These are phyloP conservation scores for Acanthosepion pharaonis DNA, from an alignment of 2,888 invertebrate genomes.

Conservation along the genomic window DNA sequence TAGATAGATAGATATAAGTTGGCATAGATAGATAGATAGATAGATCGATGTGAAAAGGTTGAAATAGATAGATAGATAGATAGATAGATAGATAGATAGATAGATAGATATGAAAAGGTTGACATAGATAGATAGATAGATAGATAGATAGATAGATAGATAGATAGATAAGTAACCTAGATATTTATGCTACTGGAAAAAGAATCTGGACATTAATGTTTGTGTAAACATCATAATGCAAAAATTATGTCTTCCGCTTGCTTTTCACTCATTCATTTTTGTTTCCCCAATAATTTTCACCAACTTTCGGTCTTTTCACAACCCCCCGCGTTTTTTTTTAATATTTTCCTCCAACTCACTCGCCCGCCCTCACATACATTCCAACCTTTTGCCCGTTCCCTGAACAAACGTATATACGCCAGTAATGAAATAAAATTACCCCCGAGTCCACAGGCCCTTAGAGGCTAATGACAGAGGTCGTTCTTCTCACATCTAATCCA, in stretches of 20 bases:
- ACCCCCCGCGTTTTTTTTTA: neutral
- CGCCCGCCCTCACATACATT: neutral
- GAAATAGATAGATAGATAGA: neutral
- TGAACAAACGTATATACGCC: neutral
- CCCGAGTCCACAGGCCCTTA: neutral
- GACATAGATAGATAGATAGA: neutral
- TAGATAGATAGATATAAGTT: too few species aligned
- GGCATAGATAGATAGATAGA: too few species aligned
- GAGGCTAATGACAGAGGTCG: neutral
- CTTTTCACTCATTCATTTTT: neutral
- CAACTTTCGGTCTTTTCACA: neutral
- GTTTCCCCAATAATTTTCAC: neutral
- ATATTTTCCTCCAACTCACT: neutral
- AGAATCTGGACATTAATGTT: conserved; percentile 13
- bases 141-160: neutral
- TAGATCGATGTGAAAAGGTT: too few species aligned
- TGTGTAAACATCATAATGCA: neutral
- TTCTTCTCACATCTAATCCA: neutral
- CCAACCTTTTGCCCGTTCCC: neutral
- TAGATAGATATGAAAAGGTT: neutral
- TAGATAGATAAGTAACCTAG: neutral
- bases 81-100: neutral
- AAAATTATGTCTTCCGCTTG: neutral
- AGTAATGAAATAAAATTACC: neutral
- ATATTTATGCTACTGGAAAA: neutral